Base-by-base conservation (phyloP, 2,113 vertebrate species). In the Empidonax alnorum region DNA sequence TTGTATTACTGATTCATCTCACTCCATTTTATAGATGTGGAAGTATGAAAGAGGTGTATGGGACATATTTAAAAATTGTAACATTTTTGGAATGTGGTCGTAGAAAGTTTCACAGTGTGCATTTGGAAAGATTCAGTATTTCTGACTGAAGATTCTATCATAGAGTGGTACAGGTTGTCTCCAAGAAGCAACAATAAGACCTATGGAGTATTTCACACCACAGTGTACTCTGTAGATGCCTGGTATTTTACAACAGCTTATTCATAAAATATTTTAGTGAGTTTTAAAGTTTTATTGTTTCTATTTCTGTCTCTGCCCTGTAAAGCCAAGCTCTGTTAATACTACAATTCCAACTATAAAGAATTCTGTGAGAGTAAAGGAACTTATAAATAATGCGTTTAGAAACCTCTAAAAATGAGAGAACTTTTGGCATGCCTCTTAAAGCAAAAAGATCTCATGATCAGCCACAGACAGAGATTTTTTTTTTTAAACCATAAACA, bases 281-380 rank as follows among this genome's bases (percentile, higher is more conserved):
- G 86, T 87, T 94, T 94, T 94, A 92, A 91, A 92, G 33, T 93
- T 94, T 92, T 95, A 94, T 87, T 86, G 87, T 73, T 95, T 89
- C 92, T 91, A 85, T 94, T 95, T 95, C 47, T 77, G 56, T 88
- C 84, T 93, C 80, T 87, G 79, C 25, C 53, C 53, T 77, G 41
- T 84, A 86, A 87, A 90, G 56, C 78, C 86, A 93, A 90, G n/a
- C 31, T 93, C 72, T 72, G 44, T 92, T 95, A 87, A 44, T 94
- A n/a, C 66, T 68, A 66, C 71, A 74, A 59, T 88, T 92, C 41
- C 74, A 92, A 53, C 69, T 66, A 14, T 62, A 87, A 96, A 83
- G 61, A 87, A 89, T 79, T 81, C 56, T 92, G 81, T 42, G 46
- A 93, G 49, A 74, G 56, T 61, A 77, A 88, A 68, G 35, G 65